Evolutionary conservation across 2,888 invertebrate species (phyloP).

Genomic region (Trypoxylon attenuatum): DNA sequence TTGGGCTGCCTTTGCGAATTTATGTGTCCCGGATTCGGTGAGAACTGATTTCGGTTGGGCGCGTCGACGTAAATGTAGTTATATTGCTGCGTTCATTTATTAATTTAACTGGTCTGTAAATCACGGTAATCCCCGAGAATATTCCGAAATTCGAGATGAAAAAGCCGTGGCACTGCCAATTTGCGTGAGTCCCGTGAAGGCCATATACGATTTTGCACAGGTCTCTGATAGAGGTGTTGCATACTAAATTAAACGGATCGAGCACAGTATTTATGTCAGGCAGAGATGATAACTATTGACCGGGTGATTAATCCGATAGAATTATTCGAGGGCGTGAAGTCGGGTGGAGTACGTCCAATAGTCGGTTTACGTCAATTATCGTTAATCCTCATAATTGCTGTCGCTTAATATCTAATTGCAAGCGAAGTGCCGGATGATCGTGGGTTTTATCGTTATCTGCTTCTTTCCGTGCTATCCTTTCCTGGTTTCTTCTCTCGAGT

Average conservation of each 20-base stretch:
- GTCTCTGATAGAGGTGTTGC: too few relatives aligned
- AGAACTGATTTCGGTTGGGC: neutral
- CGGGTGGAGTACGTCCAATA: slow-evolving; percentile 36
- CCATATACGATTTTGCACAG: too few relatives aligned
- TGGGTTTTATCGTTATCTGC: slow-evolving; percentile 41
- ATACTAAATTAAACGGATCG: too few relatives aligned
- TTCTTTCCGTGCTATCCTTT: slow-evolving; percentile 22
- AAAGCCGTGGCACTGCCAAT: neutral
- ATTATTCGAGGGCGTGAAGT: slow-evolving; percentile 48
- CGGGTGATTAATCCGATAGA: slow-evolving; percentile 48
- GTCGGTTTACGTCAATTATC: slow-evolving; percentile 64
- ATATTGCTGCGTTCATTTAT: neutral
- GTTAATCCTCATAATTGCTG: slow-evolving; percentile 63
- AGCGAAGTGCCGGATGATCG: slow-evolving; percentile 40
- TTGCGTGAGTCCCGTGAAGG: too few relatives aligned
- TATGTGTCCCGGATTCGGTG: neutral
- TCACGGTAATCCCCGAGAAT: neutral
- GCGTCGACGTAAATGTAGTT: neutral
- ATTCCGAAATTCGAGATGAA: neutral
- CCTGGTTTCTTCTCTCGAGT: too few relatives aligned
- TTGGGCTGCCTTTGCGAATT: neutral
- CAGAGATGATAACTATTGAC: slow-evolving; percentile 12
- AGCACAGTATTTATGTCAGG: neutral
- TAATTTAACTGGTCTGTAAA: neutral
- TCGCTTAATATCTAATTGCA: slow-evolving; percentile 63